phyloP scores from a whole-genome alignment of 2,888 invertebrate species.

The Galerucella pusilla region DNA sequence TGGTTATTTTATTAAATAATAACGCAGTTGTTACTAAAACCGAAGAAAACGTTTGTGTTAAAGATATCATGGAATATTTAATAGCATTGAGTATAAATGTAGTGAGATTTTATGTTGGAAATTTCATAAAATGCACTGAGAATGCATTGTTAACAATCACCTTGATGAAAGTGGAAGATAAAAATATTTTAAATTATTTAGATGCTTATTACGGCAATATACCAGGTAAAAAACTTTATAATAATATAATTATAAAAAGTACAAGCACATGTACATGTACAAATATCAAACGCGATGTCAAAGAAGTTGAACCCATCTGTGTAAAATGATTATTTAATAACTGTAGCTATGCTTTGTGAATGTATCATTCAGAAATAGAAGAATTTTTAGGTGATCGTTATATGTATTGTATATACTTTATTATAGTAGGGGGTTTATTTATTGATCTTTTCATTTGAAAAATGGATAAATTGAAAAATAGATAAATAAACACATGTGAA shows the following conservation, averaged over 20 bases:
- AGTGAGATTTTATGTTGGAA: slow-evolving; percentile 50
- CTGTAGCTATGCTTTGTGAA: not conserved
- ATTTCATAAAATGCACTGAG: slow-evolving; percentile 46
- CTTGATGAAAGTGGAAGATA: slow-evolving; percentile 69
- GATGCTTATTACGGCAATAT: slow-evolving; percentile 70
- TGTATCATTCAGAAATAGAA: not conserved
- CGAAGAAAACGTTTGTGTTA: slow-evolving; percentile 75
- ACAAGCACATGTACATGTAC: too few relatives aligned
- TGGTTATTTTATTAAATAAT: slow-evolving; percentile 81
- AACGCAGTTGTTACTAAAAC: slow-evolving; percentile 77
- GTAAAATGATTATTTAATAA: too few relatives aligned
- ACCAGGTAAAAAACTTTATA: slow-evolving; percentile 64
- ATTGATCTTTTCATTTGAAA: too few relatives aligned
- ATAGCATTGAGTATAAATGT: slow-evolving; percentile 47
- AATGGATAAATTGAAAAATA: too few relatives aligned
- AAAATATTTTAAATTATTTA: slow-evolving; percentile 68
- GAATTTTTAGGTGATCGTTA: too few relatives aligned
- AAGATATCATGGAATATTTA: slow-evolving; percentile 58
- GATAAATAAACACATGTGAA: too few relatives aligned
- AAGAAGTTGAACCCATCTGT: too few relatives aligned
- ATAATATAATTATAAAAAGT: too few relatives aligned
- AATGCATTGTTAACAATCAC: slow-evolving; percentile 68
- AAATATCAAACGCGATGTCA: too few relatives aligned
- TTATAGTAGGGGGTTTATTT: too few relatives aligned
- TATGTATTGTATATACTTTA: too few relatives aligned